Percentiles rank a stretch among this genome's conserved stretches.
Evolutionary conservation across 1,140 invertebrate genomes (phyloP).

Genomic region (Copidosoma floridanum): DNA sequence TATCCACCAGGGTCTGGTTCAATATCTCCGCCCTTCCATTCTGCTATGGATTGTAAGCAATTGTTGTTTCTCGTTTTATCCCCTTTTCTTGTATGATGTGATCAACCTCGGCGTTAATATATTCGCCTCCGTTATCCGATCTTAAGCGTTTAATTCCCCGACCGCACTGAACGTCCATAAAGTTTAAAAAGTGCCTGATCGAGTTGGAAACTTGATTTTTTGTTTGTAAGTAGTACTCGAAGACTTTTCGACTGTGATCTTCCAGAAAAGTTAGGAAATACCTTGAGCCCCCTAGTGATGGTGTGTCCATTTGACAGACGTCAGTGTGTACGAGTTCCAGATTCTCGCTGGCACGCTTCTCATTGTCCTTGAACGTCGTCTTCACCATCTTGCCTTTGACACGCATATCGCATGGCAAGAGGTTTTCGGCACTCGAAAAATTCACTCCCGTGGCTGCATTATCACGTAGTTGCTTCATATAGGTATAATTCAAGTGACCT

Average conservation of each 20-base stretch:
- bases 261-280: neutral
- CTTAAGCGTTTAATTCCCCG: neutral
- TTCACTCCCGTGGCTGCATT: no score
- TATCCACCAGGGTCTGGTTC: neutral
- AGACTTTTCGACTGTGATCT: neutral
- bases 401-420: no score
- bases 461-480: no score
- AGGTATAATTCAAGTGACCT: no score
- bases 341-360: neutral
- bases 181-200: neutral
- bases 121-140: neutral
- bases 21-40: neutral
- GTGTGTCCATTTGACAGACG: neutral
- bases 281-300: neutral
- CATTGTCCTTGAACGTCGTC: no score
- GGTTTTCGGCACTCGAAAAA: no score
- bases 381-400: no score
- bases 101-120: neutral
- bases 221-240: neutral
- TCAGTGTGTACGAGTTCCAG: neutral
- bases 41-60: neutral
- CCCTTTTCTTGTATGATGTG: neutral
- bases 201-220: neutral
- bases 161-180: neutral
- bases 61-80: neutral